These are phyloP conservation scores for Saccostrea cuccullata DNA, from an alignment of 1,140 invertebrate genomes.

Conservation along the genomic window DNA sequence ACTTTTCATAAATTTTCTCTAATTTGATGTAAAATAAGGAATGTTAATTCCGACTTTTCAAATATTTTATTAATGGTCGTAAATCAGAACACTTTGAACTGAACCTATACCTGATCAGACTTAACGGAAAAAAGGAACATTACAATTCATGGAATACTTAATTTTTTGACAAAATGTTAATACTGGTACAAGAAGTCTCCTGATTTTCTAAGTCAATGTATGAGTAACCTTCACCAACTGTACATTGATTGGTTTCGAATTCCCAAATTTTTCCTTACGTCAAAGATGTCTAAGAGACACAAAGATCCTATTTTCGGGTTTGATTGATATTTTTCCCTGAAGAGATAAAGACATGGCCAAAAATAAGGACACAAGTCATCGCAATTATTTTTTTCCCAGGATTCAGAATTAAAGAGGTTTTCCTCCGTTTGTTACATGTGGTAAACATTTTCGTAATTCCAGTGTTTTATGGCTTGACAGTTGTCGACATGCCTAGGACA, in stretches of 20 bases:
- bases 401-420: background rate
- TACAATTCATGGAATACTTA: slow-evolving; percentile 28
- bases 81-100: slow-evolving; percentile 21
- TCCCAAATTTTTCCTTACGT: background rate
- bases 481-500: slow-evolving; percentile 6
- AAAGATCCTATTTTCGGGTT: background rate
- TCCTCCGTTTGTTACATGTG: slow-evolving; percentile 22
- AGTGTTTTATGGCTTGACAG: slow-evolving; percentile 22
- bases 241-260: background rate
- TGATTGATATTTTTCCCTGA: background rate
- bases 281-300: slow-evolving; percentile 1
- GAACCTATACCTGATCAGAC: background rate
- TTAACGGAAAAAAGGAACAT: slow-evolving; percentile 4
- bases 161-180: slow-evolving; percentile 38
- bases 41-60: slow-evolving; percentile 18
- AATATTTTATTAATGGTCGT: slow-evolving; percentile 32
- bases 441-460: slow-evolving; percentile 25
- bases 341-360: background rate
- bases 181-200: background rate
- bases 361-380: background rate
- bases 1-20: background rate
- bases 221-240: slow-evolving; percentile 14
- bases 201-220: slow-evolving; percentile 14
- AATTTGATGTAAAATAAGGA: background rate
- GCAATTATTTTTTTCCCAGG: background rate